A percentile compares a stretch with the other conserved stretches of the same genome.
Evolutionary conservation across 2,888 invertebrate genomes (phyloP).

Genomic region (Watsonalla binaria): DNA sequence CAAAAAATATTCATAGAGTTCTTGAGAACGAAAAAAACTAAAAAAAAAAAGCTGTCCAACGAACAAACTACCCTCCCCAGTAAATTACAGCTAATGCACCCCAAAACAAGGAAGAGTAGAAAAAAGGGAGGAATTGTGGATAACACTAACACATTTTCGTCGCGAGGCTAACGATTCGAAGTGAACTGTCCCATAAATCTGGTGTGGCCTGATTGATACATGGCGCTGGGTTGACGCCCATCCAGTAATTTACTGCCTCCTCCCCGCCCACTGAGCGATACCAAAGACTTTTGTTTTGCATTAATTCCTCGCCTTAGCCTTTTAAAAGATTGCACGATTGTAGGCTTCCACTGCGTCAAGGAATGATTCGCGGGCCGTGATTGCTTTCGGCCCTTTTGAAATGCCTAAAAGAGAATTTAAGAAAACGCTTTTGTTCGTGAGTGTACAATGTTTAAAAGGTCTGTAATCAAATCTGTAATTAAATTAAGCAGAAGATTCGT

Average conservation of each 20-base stretch:
- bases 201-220: conserved; percentile 74
- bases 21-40: no score
- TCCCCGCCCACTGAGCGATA: conserved; percentile 79
- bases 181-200: conserved; percentile 77
- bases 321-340: conserved; percentile 12
- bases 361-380: no score
- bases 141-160: conserved; percentile 75
- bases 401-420: no score
- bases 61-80: background rate
- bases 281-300: conserved; percentile 76
- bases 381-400: no score
- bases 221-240: conserved; percentile 80
- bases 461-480: no score
- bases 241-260: conserved; percentile 82
- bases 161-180: conserved; percentile 76
- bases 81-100: background rate
- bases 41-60: no score
- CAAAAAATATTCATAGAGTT: no score
- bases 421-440: no score
- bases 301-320: conserved; percentile 62
- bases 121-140: conserved; percentile 45
- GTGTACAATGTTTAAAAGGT: no score
- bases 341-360: background rate
- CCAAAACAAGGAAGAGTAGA: conserved; percentile 29
- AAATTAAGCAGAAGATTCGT: no score